These are phyloP conservation scores for Rhynchotus rufescens DNA, from an alignment of 2,797 vertebrate species.

Conservation along the genomic window DNA sequence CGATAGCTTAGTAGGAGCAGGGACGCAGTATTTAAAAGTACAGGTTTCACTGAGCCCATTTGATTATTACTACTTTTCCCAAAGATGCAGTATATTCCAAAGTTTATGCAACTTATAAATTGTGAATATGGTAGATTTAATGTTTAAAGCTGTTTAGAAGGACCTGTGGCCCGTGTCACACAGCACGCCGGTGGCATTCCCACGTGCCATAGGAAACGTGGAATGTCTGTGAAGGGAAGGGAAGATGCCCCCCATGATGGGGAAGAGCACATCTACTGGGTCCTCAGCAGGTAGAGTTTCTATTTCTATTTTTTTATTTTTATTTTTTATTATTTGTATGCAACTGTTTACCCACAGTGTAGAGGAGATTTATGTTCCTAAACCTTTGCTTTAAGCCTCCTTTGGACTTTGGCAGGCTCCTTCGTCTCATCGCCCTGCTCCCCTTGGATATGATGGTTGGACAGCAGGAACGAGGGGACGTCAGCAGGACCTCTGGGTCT, in stretches of 20 bases:
- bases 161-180: neutral
- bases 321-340: neutral
- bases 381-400: neutral
- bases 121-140: neutral
- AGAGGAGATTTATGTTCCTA: neutral
- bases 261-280: accelerated
- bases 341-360: neutral
- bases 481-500: accelerated
- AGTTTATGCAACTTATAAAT: accelerated
- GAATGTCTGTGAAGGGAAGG: neutral
- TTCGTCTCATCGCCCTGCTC: neutral
- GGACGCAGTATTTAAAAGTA: neutral
- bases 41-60: neutral
- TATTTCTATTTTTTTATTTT: neutral
- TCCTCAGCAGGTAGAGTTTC: neutral
- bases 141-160: neutral
- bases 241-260: neutral
- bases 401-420: neutral
- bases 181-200: neutral
- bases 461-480: neutral
- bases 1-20: neutral
- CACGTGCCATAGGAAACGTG: neutral
- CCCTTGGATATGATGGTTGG: accelerated
- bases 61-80: neutral
- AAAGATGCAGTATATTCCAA: neutral